Evolutionary conservation across 2,888 invertebrate genomes (phyloP).

Genomic region (Neoscelio sp.): DNA sequence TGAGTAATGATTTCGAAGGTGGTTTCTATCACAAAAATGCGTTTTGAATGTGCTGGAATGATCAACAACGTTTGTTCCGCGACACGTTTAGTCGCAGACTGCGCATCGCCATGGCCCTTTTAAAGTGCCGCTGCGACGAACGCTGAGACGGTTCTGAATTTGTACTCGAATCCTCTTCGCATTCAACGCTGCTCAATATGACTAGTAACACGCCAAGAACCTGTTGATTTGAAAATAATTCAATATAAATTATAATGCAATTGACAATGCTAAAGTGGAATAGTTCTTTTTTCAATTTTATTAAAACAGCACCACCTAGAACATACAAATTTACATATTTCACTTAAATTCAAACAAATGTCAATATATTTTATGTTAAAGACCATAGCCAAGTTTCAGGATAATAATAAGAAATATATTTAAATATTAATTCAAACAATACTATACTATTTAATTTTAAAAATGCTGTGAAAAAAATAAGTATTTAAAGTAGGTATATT

Average conservation of each 20-base stretch:
- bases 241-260: not conserved
- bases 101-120: slow-evolving; percentile 95
- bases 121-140: slow-evolving; percentile 91
- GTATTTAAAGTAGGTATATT: too few relatives aligned
- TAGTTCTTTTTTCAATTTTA: too few relatives aligned
- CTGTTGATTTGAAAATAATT: slow-evolving; percentile 81
- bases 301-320: too few relatives aligned
- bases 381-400: too few relatives aligned
- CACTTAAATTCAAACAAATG: slow-evolving; percentile 20
- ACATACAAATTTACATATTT: not conserved
- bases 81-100: slow-evolving; percentile 86
- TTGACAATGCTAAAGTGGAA: too few relatives aligned
- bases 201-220: slow-evolving; percentile 93
- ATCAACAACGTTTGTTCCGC: slow-evolving; percentile 81
- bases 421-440: too few relatives aligned
- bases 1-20: slow-evolving; percentile 60
- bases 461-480: too few relatives aligned
- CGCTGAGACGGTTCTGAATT: slow-evolving; percentile 80
- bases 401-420: too few relatives aligned
- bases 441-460: too few relatives aligned
- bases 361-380: too few relatives aligned
- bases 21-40: slow-evolving; percentile 68
- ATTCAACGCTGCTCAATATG: slow-evolving; percentile 88
- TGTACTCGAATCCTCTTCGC: slow-evolving; percentile 78
- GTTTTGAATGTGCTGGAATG: slow-evolving; percentile 57